These are phyloP conservation scores for Balearica regulorum DNA, from an alignment of 2,797 vertebrate genomes.

Conservation along the genomic window DNA sequence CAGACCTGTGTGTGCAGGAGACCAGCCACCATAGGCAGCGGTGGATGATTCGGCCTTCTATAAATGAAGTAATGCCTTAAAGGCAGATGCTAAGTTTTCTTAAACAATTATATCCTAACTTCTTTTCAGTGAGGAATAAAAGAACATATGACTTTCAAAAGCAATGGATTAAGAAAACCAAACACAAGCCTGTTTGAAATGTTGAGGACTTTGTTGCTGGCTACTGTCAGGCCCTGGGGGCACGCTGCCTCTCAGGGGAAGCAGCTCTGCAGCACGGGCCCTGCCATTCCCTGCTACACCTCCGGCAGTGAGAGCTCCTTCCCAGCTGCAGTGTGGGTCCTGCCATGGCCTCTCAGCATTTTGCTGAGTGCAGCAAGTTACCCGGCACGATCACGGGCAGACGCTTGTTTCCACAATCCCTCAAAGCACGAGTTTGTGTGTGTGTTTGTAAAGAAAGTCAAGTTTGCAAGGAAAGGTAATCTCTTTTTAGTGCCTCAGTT, in stretches of 20 bases:
- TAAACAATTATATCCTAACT: slow-evolving; percentile 33
- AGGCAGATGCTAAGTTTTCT: neutral
- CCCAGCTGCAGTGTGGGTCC: neutral
- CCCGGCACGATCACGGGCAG: neutral
- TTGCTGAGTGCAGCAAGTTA: neutral
- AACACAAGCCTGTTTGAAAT: neutral
- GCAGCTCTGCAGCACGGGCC: neutral
- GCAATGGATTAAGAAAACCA: neutral
- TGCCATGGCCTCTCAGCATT: neutral
- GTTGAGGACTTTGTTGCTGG: neutral
- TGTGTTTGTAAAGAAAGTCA: neutral
- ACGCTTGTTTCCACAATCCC: neutral
- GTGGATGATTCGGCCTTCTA: neutral
- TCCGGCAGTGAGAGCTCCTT: neutral
- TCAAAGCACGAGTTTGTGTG: neutral
- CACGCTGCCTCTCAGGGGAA: neutral
- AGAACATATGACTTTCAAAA: neutral
- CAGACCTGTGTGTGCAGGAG: neutral
- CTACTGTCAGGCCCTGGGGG: neutral
- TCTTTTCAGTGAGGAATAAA: neutral
- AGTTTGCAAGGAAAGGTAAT: neutral
- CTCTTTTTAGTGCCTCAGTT: neutral
- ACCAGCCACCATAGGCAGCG: fast-evolving
- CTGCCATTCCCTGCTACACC: neutral
- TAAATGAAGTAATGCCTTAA: neutral